phyloP scores from a whole-genome alignment of 1,140 invertebrate species.

The Cyclargus thomasi region DNA sequence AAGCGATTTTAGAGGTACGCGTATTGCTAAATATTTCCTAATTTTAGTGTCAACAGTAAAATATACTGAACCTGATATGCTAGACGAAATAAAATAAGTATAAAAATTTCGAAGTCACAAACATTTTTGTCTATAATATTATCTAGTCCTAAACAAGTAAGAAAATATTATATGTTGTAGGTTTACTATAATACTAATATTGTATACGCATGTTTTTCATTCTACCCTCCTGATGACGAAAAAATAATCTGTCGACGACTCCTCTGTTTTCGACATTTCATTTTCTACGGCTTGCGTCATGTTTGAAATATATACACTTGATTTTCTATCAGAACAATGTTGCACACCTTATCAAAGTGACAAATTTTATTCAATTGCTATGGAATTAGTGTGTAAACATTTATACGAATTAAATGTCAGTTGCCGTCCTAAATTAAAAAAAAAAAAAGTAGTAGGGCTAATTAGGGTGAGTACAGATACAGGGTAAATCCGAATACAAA shows the following conservation, averaged over 20 bases:
- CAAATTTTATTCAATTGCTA: background rate
- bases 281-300: background rate
- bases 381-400: background rate
- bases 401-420: constrained; percentile 13
- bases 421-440: constrained; percentile 9
- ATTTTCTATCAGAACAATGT: background rate
- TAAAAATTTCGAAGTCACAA: background rate
- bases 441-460: background rate
- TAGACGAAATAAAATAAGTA: no score
- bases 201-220: background rate
- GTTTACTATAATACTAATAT: background rate
- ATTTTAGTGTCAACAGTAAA: no score
- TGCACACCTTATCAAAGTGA: background rate
- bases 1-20: no score
- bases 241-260: background rate
- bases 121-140: background rate
- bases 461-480: background rate
- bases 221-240: background rate
- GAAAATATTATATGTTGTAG: background rate
- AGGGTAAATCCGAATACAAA: background rate
- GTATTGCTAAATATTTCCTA: no score
- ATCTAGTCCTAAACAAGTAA: background rate
- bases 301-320: background rate
- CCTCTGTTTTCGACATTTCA: background rate
- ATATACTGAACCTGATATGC: no score